A percentile compares a stretch with the other conserved stretches of the same genome.
Evolutionary conservation across 1,140 invertebrate species (phyloP).

Genomic region (Anoplophora glabripennis): DNA sequence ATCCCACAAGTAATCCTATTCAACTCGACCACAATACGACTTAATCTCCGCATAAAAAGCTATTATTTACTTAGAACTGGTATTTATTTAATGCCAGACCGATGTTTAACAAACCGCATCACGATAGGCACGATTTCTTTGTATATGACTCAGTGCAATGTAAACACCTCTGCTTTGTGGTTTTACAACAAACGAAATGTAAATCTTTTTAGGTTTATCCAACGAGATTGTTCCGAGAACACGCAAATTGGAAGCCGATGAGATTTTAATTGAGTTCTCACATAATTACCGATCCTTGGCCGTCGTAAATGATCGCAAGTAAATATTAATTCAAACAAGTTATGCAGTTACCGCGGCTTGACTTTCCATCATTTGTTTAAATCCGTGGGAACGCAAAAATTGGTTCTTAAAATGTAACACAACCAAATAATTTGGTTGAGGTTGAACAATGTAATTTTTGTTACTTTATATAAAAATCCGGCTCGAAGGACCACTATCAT

Average conservation of each 20-base stretch:
- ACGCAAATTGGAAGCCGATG: not conserved
- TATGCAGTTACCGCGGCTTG: no score
- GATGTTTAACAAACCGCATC: conserved; percentile 24
- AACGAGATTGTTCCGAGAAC: conserved; percentile 1
- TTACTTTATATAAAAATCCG: no score
- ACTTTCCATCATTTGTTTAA: no score
- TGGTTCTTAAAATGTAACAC: no score
- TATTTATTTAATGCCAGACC: conserved; percentile 24
- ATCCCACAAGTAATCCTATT: conserved; percentile 8
- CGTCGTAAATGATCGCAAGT: no score
- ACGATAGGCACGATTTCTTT: conserved; percentile 21
- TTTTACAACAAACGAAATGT: conserved; percentile 1
- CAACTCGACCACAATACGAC: conserved; percentile 19
- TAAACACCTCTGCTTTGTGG: conserved; percentile 15
- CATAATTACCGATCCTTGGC: no score
- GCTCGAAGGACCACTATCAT: no score
- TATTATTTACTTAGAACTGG: conserved; percentile 21
- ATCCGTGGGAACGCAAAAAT: no score
- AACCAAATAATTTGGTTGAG: no score
- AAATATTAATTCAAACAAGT: no score
- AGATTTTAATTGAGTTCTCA: not conserved
- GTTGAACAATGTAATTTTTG: no score
- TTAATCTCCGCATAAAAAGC: conserved; percentile 23
- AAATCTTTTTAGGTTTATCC: not conserved
- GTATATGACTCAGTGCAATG: conserved; percentile 10